Base-by-base conservation (phyloP, 2,888 invertebrate species). In the Cremastinae sp. region DNA sequence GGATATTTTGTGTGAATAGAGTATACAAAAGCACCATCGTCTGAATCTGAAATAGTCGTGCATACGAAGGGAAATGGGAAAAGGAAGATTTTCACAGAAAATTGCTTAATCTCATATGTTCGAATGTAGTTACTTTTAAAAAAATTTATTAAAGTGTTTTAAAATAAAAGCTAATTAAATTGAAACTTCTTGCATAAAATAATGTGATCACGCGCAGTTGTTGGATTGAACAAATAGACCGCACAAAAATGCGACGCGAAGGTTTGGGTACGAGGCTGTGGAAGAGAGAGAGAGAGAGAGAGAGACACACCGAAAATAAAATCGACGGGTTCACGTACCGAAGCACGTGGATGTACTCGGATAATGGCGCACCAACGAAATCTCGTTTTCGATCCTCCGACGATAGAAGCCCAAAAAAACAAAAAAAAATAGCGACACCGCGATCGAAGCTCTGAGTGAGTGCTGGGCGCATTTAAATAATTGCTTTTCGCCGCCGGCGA, bases 401-500 rank as follows among this genome's bases (percentile, higher is more conserved):
- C 45, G 55, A 66, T 66, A 28, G 45, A 65, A 51, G 43, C 14
- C n/a, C n/a, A 61, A 71, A 53, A 55, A 47, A 49, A 43, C 43
- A 7, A 55, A 56, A 66, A 56, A 45, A 74, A 61, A 62, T 59
- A 53, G 66, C 53, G 58, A 74, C 47, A 74, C 68, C 65, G 47
- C 41, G 68, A 70, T 49, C 47, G 65, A 65, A 69, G 66, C 68
- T 64, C 76, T 61, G 75, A 59, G 68, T 74, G 49, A 74, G 56
- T 47, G 65, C 65, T 70, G 58, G 70, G 72, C 74, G 68, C 78
- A 78, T 76, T 78, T 76, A 62, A 62, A 73, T 59, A 78, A 78
- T 76, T 78, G 70, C 71, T 78, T 76, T 78, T 68, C 56, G 74
- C 74, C 78, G 37, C 41, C 49, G 71, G 66, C 66, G 47, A 56